These are phyloP conservation scores for Drosophila willistoni DNA, from an alignment of 1,140 invertebrate genomes.

Conservation along the genomic window DNA sequence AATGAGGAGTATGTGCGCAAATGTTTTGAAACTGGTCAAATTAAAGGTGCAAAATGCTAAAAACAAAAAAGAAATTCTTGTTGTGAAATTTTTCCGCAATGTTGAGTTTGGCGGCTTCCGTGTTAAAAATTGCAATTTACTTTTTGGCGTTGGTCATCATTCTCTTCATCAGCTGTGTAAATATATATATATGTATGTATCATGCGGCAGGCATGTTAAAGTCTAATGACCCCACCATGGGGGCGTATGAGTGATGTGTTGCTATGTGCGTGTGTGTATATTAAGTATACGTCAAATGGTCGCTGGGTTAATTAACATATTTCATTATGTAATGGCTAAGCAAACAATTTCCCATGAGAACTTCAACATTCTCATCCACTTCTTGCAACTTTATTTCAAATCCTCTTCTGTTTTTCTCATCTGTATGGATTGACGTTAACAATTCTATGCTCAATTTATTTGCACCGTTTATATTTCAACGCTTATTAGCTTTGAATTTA, in stretches of 20 bases:
- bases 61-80: too few species aligned
- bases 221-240: neutral
- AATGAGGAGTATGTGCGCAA: too few species aligned
- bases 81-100: too few species aligned
- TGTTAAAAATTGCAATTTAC: neutral
- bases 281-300: slow-evolving; percentile 2
- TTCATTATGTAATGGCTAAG: slow-evolving; percentile 11
- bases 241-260: slow-evolving; percentile 16
- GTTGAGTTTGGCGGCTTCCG: neutral
- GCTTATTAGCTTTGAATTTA: slow-evolving; percentile 77
- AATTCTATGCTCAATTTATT: slow-evolving; percentile 50
- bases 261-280: neutral
- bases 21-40: too few species aligned
- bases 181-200: neutral
- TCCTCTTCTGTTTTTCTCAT: neutral
- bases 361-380: neutral
- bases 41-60: too few species aligned
- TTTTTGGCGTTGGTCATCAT: neutral
- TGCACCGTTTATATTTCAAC: slow-evolving; percentile 56
- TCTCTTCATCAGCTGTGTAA: slow-evolving; percentile 13
- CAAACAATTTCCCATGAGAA: neutral
- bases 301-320: slow-evolving; percentile 7
- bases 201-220: neutral
- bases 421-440: neutral
- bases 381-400: neutral